Conservation (phyloP, 2,888 invertebrate species). For the Hirudinaria manillensis region DNA sequence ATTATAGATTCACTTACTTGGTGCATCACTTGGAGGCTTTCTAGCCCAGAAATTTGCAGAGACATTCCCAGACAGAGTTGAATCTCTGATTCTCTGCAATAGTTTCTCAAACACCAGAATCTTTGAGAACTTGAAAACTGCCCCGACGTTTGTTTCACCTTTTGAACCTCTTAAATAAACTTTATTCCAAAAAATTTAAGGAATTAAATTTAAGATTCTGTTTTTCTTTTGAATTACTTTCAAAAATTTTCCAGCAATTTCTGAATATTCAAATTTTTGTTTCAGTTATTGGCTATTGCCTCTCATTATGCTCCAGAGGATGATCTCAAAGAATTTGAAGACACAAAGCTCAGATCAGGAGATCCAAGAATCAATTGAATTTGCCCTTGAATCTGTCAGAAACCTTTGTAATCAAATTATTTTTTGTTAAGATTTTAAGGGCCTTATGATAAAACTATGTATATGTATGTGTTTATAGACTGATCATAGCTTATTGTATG, state of each 20-base stretch:
- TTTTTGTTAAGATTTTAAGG: background rate
- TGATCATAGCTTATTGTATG: no score
- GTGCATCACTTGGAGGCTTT: conserved; percentile 81
- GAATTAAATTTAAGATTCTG: no score
- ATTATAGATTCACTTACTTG: conserved; percentile 70
- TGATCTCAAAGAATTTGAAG: conserved; percentile 82
- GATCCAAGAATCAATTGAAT: conserved; percentile 78
- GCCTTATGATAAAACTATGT: background rate
- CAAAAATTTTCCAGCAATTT: no score
- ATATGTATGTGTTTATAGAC: no score
- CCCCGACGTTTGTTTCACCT: conserved; percentile 62
- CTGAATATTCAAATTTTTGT: no score
- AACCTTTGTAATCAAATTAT: background rate
- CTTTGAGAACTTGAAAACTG: conserved; percentile 76
- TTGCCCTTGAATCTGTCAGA: conserved; percentile 67
- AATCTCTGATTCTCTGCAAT: conserved; percentile 77
- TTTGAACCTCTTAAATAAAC: conserved; percentile 3
- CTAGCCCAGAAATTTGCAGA: conserved; percentile 85
- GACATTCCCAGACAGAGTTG: conserved; percentile 56
- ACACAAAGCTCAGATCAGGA: conserved; percentile 64
- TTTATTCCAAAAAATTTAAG: no score
- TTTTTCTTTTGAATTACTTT: no score
- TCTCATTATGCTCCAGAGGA: conserved; percentile 62
- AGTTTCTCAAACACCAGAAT: conserved; percentile 81
- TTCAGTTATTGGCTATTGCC: background rate